Base-by-base conservation (phyloP, 1,140 invertebrate species). In the Nymphalis io region DNA sequence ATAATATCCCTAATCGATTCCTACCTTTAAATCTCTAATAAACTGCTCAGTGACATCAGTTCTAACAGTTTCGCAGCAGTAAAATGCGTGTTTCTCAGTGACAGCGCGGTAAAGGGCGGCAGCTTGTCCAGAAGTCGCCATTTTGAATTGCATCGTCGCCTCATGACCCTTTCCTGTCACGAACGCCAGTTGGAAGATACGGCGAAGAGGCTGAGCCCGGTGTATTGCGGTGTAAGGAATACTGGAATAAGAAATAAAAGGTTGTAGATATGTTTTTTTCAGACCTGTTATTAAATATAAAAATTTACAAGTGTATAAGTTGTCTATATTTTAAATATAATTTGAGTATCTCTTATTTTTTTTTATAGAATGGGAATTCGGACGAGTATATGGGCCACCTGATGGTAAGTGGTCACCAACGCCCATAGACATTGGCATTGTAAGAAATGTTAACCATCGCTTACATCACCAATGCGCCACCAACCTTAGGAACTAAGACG, bases 81-180 rank as follows among this genome's bases (percentile, higher is more conserved):
- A 98, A 92, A 98, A 98, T 4, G 96, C 96, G 83, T 98, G 96
- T 80, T 96, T 97, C 87, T 98, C 97, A 0, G 96, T 98, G 60
- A 98, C 95, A n/a, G 96, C 96, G 48, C 97, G 93, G 84, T 98
- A 98, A 2, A 98, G 89, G 40, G 95, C 96, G 16, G 95, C 95
- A 10, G 96, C 96, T 16, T 95, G 94, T 21, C 95, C 94, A 58
- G 94, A 94, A 58, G 95, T 97, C 72, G 96, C 94, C 85, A 97
- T 93, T 91, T 96, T 97, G 69, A 97, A 95, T 80, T 96, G 95
- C 48, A 97, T 89, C 23, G 94, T 92, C 13, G 94, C 93, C 76
- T 95, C 94, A 70, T 94, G 93, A 21, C 95, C 95, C 65, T 96
- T 94, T 60, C 94, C 93, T 11, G 94, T 94, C 23, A 96, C 92